These are phyloP conservation scores for Caenorhabditis parvicauda DNA, from an alignment of 2,888 invertebrate species.

Conservation along the genomic window DNA sequence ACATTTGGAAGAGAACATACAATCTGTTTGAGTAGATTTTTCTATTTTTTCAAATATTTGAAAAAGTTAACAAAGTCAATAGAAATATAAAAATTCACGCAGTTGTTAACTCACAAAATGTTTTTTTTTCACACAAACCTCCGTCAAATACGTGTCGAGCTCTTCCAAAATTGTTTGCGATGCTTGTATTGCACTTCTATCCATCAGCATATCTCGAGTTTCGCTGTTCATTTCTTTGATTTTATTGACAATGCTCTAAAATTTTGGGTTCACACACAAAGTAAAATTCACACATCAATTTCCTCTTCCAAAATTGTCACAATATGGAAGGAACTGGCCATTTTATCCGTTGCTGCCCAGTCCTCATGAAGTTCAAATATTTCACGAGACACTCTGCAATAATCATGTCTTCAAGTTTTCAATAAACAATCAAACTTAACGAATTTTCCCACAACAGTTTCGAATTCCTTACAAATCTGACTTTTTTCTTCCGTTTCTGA, in stretches of 20 bases:
- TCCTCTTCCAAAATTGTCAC: conserved; percentile 33
- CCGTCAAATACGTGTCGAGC: conserved; percentile 24
- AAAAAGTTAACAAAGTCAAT: too few relatives aligned
- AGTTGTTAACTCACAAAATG: too few relatives aligned
- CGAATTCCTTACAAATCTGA: conserved; percentile 18
- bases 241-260: conserved; percentile 28
- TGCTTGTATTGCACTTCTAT: conserved; percentile 29
- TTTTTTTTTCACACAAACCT: too few relatives aligned
- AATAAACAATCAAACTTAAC: conserved; percentile 10
- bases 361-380: conserved; percentile 30
- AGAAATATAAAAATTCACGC: too few relatives aligned
- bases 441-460: conserved; percentile 14
- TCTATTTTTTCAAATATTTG: too few relatives aligned
- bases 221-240: conserved; percentile 33
- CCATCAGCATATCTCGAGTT: conserved; percentile 23
- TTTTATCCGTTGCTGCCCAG: conserved; percentile 24
- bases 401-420: neutral
- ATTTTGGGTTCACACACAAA: neutral
- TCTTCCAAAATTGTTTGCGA: conserved; percentile 22
- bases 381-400: conserved; percentile 19
- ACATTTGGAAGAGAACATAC: too few relatives aligned
- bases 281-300: conserved; percentile 18
- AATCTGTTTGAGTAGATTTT: too few relatives aligned
- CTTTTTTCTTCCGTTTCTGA: conserved; percentile 12
- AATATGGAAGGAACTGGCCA: conserved; percentile 30